phyloP scores from a whole-genome alignment of 2,113 vertebrate species.

The Rhabdornis inornatus region DNA sequence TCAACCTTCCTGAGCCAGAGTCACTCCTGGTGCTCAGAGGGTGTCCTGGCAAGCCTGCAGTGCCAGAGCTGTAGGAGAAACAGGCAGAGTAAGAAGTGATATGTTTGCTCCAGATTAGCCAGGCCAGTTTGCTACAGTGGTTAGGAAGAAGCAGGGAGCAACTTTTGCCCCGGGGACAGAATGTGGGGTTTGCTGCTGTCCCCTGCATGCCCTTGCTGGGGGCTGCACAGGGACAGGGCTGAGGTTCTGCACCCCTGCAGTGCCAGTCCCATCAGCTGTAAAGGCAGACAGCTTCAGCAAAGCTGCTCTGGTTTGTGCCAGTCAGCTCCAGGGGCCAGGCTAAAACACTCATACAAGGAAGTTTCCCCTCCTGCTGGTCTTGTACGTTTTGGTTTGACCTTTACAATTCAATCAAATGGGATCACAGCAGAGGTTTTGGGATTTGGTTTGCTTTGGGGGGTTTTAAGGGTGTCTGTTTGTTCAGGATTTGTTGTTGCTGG shows the following conservation, averaged over 20 bases:
- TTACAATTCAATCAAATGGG: not conserved
- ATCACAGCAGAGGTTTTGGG: not conserved
- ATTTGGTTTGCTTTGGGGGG: not conserved
- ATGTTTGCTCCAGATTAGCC: not conserved
- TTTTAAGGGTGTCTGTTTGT: not conserved
- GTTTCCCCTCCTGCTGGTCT: not conserved
- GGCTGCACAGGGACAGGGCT: not conserved
- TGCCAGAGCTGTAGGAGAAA: not conserved
- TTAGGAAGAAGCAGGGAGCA: not conserved
- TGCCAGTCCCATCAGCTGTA: not conserved
- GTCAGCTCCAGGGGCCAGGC: not conserved
- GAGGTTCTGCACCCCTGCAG: not conserved
- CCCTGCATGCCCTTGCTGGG: not conserved
- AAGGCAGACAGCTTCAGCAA: not conserved
- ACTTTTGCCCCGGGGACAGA: rapidly evolving
- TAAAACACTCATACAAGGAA: not conserved
- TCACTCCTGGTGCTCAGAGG: not conserved
- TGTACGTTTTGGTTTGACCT: not conserved
- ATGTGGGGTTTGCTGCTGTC: not conserved
- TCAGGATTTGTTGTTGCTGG: not conserved
- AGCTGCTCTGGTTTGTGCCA: not conserved
- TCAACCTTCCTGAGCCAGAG: not conserved
- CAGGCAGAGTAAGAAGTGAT: not conserved
- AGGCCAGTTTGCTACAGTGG: not conserved
- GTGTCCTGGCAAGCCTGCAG: not conserved